These are phyloP conservation scores for Luehdorfia chinensis DNA, from an alignment of 1,140 invertebrate genomes.

Conservation along the genomic window DNA sequence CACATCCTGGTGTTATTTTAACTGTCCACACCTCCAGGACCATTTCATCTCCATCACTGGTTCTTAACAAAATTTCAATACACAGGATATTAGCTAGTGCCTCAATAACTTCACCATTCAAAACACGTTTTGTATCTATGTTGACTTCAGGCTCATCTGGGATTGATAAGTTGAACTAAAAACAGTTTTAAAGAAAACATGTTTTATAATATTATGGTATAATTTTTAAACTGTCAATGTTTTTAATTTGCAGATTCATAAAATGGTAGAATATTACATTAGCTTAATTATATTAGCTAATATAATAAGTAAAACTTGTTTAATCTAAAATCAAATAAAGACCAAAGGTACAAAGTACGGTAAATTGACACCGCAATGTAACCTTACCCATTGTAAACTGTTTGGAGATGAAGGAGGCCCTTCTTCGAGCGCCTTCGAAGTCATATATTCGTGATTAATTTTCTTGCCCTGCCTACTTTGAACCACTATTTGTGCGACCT, in stretches of 20 bases:
- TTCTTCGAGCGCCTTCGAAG: constrained; percentile 41
- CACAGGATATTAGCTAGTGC: constrained; percentile 54
- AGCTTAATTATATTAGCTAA: neutral
- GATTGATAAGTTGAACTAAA: constrained; percentile 65
- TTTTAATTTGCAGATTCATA: neutral
- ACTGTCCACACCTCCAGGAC: constrained; percentile 64
- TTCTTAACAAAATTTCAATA: constrained; percentile 60
- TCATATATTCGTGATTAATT: constrained; percentile 46
- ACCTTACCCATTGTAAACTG: constrained; percentile 56
- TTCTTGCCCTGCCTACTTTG: constrained; percentile 67
- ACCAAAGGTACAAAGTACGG: neutral
- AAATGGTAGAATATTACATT: neutral
- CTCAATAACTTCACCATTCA: constrained; percentile 59
- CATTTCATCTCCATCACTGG: constrained; percentile 63
- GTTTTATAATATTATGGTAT: neutral
- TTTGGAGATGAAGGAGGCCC: constrained; percentile 36
- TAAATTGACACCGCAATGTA: constrained; percentile 2
- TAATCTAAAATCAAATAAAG: neutral
- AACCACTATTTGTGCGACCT: constrained; percentile 65
- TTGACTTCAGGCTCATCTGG: constrained; percentile 60
- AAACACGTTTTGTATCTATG: constrained; percentile 49
- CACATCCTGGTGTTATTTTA: constrained; percentile 40
- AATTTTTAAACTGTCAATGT: too few relatives aligned
- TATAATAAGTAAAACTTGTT: neutral
- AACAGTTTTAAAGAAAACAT: constrained; percentile 20